Evolutionary conservation across 2,113 vertebrate genomes (phyloP).

Genomic region (Psammodynastes pulverulentus): DNA sequence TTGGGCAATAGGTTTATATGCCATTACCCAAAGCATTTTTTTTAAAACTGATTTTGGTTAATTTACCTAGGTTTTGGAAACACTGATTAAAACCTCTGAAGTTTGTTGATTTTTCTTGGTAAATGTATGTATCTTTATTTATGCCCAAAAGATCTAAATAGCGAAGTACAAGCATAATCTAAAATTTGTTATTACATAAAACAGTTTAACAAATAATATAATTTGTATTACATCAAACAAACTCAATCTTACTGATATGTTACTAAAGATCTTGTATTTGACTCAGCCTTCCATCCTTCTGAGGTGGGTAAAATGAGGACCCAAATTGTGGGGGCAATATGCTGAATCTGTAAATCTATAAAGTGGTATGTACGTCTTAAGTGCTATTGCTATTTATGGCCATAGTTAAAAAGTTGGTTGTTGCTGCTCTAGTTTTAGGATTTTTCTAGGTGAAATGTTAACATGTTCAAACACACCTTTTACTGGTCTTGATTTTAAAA

Average conservation of each 20-base stretch:
- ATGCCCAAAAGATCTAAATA: not conserved
- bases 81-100: not conserved
- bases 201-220: not conserved
- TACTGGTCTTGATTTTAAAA: not conserved
- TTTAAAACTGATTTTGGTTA: not conserved
- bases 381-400: too few species aligned
- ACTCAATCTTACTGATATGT: not conserved
- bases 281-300: too few species aligned
- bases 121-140: not conserved
- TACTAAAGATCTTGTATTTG: not conserved
- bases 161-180: not conserved
- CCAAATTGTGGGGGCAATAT: too few species aligned
- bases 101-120: not conserved
- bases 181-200: not conserved
- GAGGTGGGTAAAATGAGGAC: too few species aligned
- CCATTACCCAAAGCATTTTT: not conserved
- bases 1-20: not conserved
- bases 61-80: not conserved
- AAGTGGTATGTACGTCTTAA: too few species aligned
- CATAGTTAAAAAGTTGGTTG: not conserved
- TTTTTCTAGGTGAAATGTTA: not conserved
- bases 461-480: not conserved
- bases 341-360: too few species aligned
- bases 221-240: not conserved
- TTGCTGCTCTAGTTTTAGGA: not conserved